phyloP scores from a whole-genome alignment of 1,140 invertebrate genomes.

The Thereuonema tuberculata region DNA sequence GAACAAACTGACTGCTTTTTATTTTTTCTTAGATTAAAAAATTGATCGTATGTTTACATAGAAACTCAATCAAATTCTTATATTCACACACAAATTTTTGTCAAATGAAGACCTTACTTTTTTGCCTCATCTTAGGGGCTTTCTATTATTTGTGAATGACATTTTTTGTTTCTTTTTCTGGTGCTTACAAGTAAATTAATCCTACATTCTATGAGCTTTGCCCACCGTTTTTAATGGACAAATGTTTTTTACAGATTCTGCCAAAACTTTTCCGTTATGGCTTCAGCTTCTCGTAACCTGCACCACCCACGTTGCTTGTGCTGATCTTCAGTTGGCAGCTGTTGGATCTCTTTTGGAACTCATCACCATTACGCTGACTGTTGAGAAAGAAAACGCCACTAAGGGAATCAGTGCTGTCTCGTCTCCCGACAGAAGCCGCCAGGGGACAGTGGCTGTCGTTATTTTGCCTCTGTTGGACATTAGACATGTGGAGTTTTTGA shows the following conservation, averaged over 20 bases:
- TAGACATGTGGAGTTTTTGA: conserved; percentile 45
- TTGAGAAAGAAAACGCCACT: conserved; percentile 19
- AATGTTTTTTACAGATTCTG: neutral
- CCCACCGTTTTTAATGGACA: no score
- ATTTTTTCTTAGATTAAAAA: no score
- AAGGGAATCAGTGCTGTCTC: neutral
- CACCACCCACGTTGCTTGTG: conserved; percentile 45
- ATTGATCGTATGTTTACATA: no score
- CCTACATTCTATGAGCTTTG: no score
- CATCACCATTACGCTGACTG: conserved; percentile 39
- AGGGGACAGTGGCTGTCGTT: conserved; percentile 46
- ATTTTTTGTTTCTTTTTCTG: no score
- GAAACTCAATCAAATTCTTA: no score
- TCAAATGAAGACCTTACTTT: no score
- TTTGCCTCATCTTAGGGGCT: no score
- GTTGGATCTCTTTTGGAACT: conserved; percentile 60
- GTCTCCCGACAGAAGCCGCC: conserved; percentile 10
- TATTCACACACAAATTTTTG: no score
- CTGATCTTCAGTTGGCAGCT: conserved; percentile 48
- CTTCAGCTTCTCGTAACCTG: conserved; percentile 52
- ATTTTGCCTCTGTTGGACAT: conserved; percentile 51
- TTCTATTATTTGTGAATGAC: no score
- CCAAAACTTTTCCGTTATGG: conserved; percentile 48
- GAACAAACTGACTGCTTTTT: no score
- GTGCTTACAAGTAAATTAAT: no score